These are phyloP conservation scores for Microchirus variegatus DNA, from an alignment of 2,797 vertebrate genomes.

Conservation along the genomic window DNA sequence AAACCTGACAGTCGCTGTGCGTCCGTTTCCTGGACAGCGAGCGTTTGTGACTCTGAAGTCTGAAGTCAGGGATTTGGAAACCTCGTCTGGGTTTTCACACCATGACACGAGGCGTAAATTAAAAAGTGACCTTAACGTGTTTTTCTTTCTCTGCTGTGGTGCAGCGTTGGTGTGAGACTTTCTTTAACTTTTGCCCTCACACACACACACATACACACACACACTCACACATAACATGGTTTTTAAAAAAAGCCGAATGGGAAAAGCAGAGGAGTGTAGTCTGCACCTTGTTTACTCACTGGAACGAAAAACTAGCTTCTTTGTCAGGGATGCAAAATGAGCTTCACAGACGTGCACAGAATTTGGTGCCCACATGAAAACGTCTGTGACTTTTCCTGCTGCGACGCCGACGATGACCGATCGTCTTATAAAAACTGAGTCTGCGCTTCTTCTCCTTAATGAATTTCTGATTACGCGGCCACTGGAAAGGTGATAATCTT, in stretches of 20 bases:
- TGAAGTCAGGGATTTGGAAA: constrained; percentile 20
- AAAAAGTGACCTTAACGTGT: constrained; percentile 17
- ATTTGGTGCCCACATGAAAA: constrained; percentile 58
- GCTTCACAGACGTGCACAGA: constrained; percentile 54
- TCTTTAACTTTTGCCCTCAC: constrained; percentile 24
- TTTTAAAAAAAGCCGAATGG: constrained; percentile 17
- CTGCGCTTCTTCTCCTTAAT: constrained; percentile 46
- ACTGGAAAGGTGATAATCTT: constrained; percentile 52
- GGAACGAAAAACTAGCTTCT: constrained; percentile 47
- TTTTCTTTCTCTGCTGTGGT: constrained; percentile 22
- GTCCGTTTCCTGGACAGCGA: constrained; percentile 32
- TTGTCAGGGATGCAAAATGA: constrained; percentile 48
- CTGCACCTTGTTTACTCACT: constrained; percentile 60
- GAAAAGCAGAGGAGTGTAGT: constrained; percentile 46
- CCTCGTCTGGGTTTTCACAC: constrained; percentile 41
- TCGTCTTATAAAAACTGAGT: constrained; percentile 35
- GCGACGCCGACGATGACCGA: constrained; percentile 42
- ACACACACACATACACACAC: background rate
- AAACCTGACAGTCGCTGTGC: constrained; percentile 35
- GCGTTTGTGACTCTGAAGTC: constrained; percentile 17
- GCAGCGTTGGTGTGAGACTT: constrained; percentile 20
- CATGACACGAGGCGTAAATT: constrained; percentile 38
- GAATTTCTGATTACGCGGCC: constrained; percentile 31
- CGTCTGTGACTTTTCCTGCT: constrained; percentile 58
- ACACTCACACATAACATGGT: constrained; percentile 7